Base-by-base conservation (phyloP, 2,113 vertebrate species). In the Ahaetulla prasina region DNA sequence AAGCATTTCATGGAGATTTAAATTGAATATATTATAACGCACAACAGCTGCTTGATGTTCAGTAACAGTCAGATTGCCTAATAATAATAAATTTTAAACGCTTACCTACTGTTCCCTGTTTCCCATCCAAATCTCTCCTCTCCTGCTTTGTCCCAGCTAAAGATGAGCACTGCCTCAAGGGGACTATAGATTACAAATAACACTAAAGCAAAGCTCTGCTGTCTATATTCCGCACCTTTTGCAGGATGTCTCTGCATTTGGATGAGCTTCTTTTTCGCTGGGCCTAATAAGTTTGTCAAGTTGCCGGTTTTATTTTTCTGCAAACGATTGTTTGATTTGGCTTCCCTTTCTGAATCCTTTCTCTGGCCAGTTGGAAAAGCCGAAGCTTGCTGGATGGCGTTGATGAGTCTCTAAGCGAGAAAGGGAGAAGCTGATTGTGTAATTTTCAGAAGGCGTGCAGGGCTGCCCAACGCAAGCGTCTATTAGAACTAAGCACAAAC, bases 241-340 rank as follows among this genome's bases (percentile, higher is more conserved):
- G 4, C 57, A 60, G 45, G 12, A 86, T 39, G 27, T 25, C 23
- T 39, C n/a, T 43, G 43, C 49, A 60, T 50, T 91, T 86, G 84
- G 80, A 87, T 35, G 27, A 60, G 90, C 54, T 74, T 53, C 4
- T 80, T 25, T 47, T 47, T 43, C 45, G 23, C 50, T 35, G 63
- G 52, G 80, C 23, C 35, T 20, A 35, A 91, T 92, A 89, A 11
- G 1, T 80, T 57, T 89, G 91, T 92, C 43, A 47, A 39, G 94
- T 90, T 92, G 95, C 93, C 93, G 94, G 95, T 94, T 97, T 96
- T 96, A 95, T 93, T 96, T 95, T 95, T 93, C 94, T 0, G 25
- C 93, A 90, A 96, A 91, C 95, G 95, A 96, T 95, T 97, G 96
- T 96, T 96, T 96, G 95, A 94, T 94, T 96, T 97, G 96, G 96